phyloP scores from a whole-genome alignment of 2,888 invertebrate species.

The Clitarchus hookeri region DNA sequence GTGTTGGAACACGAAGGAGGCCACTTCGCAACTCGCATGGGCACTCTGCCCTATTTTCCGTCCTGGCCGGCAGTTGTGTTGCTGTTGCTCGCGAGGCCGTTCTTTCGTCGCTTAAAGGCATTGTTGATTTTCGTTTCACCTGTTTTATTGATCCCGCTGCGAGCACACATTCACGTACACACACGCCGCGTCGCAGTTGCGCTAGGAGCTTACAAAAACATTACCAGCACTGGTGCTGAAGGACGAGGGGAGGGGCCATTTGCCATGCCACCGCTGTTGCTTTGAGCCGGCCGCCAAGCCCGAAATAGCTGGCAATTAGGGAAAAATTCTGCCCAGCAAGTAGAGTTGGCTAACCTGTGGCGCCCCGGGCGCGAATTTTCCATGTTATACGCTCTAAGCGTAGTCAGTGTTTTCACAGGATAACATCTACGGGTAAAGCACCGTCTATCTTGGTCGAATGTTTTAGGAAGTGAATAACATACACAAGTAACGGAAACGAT shows the following conservation, averaged over 20 bases:
- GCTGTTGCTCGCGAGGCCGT: background rate
- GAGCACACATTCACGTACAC: background rate
- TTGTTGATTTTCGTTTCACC: constrained; percentile 33
- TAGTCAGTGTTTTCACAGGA: background rate
- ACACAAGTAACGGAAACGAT: no score
- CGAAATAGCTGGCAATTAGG: background rate
- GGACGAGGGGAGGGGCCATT: background rate
- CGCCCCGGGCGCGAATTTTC: background rate
- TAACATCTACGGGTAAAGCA: background rate
- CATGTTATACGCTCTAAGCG: background rate
- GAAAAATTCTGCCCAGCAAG: background rate
- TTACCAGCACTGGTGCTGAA: background rate
- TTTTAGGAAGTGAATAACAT: no score
- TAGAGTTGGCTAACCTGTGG: background rate
- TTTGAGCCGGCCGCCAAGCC: background rate
- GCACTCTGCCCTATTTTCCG: background rate
- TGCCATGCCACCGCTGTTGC: background rate
- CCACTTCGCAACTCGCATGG: no score
- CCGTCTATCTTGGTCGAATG: background rate
- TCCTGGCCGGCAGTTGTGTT: constrained; percentile 1
- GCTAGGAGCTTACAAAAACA: constrained; percentile 20
- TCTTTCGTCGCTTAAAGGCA: constrained; percentile 23
- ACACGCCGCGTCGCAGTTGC: background rate
- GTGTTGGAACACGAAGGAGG: no score
- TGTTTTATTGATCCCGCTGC: constrained; percentile 24